These are phyloP conservation scores for Lordiphosa mommai DNA, from an alignment of 1,140 invertebrate genomes.

Conservation along the genomic window DNA sequence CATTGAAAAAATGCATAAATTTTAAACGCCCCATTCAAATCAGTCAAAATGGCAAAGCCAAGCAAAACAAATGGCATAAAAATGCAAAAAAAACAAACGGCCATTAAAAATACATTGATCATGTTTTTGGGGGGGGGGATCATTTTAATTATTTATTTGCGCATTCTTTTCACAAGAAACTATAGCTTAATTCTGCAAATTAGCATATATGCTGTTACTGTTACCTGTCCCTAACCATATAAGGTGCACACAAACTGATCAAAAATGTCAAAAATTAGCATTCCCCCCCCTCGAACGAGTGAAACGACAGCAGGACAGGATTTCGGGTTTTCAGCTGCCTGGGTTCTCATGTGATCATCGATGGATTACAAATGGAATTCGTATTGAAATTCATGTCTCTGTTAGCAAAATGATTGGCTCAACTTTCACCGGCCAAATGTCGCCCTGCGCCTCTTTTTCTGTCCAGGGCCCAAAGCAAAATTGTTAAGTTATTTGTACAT, in stretches of 20 bases:
- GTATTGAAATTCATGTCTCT: slow-evolving; percentile 12
- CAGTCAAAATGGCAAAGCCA: slow-evolving; percentile 38
- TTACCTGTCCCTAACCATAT: neutral
- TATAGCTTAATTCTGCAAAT: too few relatives aligned
- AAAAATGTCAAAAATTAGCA: slow-evolving; percentile 1
- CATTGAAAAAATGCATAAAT: slow-evolving; percentile 76
- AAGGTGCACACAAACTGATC: neutral
- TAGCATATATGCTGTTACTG: neutral
- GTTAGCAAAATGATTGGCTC: slow-evolving; percentile 2
- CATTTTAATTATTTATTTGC: too few relatives aligned
- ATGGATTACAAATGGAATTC: slow-evolving; percentile 8
- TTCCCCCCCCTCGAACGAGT: neutral
- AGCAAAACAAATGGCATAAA: slow-evolving; percentile 18
- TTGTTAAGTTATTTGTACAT: slow-evolving; percentile 8
- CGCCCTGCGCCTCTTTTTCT: neutral
- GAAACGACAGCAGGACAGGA: neutral
- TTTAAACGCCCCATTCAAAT: slow-evolving; percentile 61
- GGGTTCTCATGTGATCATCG: slow-evolving; percentile 1
- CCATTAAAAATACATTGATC: neutral
- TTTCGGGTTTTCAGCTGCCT: neutral
- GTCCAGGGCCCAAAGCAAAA: slow-evolving; percentile 1
- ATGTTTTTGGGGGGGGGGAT: too few relatives aligned
- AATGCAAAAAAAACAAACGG: slow-evolving; percentile 32
- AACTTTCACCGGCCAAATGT: slow-evolving; percentile 4
- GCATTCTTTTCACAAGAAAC: too few relatives aligned